Evolutionary conservation across 2,797 vertebrate genomes (phyloP).

Genomic region (Synanceia verrucosa): DNA sequence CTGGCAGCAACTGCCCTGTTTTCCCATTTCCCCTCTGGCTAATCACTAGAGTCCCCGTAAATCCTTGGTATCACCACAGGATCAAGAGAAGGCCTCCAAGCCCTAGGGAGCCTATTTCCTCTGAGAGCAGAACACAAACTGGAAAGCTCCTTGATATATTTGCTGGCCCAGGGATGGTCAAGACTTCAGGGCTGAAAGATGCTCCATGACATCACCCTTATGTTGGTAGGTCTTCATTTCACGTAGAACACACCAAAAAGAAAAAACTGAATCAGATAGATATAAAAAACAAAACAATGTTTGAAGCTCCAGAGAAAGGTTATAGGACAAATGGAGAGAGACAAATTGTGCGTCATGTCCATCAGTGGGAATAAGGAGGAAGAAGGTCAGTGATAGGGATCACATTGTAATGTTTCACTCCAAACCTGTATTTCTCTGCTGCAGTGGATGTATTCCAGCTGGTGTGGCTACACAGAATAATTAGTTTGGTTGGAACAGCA

Average conservation of each 20-base stretch:
- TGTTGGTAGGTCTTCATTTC: slow-evolving; percentile 38
- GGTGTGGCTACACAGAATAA: slow-evolving; percentile 73
- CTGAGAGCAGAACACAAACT: slow-evolving; percentile 75
- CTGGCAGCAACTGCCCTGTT: slow-evolving; percentile 78
- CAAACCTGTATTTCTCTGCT: slow-evolving; percentile 54
- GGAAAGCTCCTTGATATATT: slow-evolving; percentile 75
- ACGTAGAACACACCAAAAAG: slow-evolving; percentile 13
- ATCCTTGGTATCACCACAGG: slow-evolving; percentile 79
- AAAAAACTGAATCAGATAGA: slow-evolving; percentile 34
- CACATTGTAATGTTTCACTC: slow-evolving; percentile 43
- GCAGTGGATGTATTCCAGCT: slow-evolving; percentile 70
- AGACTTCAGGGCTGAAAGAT: slow-evolving; percentile 63
- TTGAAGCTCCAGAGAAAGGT: slow-evolving; percentile 15
- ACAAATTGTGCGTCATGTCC: slow-evolving; percentile 3
- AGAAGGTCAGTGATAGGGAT: slow-evolving; percentile 53
- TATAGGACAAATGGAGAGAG: slow-evolving; percentile 9
- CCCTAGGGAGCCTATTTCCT: slow-evolving; percentile 78
- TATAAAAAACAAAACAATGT: slow-evolving; percentile 22
- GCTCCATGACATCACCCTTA: slow-evolving; percentile 55
- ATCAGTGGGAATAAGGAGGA: slow-evolving; percentile 22
- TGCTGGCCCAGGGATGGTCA: slow-evolving; percentile 68
- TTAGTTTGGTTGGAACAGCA: slow-evolving; percentile 76
- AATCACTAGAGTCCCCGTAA: slow-evolving; percentile 82
- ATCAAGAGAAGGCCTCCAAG: slow-evolving; percentile 76
- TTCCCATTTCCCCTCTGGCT: slow-evolving; percentile 81